Evolutionary conservation across 2,113 vertebrate species (phyloP).

Genomic region (Daubentonia madagascariensis): DNA sequence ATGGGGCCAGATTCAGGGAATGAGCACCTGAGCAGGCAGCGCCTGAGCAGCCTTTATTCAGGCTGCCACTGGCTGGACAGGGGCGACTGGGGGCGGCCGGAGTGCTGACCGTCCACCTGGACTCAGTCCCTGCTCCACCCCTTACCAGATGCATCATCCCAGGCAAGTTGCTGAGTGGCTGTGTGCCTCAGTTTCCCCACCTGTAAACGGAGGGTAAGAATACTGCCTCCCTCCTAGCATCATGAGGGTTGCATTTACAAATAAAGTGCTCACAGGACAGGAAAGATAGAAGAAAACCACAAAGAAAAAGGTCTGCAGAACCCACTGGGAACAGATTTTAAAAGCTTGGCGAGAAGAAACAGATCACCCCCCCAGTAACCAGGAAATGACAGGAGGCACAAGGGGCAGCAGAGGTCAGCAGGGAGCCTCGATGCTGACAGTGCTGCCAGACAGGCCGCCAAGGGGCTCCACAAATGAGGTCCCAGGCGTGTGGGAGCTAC

Average conservation of each 20-base stretch:
- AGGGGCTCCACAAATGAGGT: background rate
- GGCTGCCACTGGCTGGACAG: background rate
- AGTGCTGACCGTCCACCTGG: accelerated
- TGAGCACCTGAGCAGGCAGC: accelerated
- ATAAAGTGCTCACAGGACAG: background rate
- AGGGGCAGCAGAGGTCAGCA: background rate
- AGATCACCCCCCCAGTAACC: background rate
- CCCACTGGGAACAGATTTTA: background rate
- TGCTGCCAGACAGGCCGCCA: background rate
- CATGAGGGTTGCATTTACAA: accelerated
- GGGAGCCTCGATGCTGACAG: background rate
- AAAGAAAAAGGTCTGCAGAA: background rate
- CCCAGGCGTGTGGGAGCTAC: background rate
- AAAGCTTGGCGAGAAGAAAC: accelerated
- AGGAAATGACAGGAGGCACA: accelerated
- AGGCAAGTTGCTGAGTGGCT: background rate
- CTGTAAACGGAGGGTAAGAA: background rate
- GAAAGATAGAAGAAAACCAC: too few relatives aligned
- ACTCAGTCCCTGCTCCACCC: background rate
- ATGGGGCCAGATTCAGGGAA: accelerated
- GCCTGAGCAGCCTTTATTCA: accelerated
- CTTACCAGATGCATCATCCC: background rate
- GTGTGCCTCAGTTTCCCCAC: background rate
- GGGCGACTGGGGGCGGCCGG: accelerated
- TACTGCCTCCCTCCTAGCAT: accelerated